Conservation (phyloP, 2,113 vertebrate genomes). For the Piprites chloris region DNA sequence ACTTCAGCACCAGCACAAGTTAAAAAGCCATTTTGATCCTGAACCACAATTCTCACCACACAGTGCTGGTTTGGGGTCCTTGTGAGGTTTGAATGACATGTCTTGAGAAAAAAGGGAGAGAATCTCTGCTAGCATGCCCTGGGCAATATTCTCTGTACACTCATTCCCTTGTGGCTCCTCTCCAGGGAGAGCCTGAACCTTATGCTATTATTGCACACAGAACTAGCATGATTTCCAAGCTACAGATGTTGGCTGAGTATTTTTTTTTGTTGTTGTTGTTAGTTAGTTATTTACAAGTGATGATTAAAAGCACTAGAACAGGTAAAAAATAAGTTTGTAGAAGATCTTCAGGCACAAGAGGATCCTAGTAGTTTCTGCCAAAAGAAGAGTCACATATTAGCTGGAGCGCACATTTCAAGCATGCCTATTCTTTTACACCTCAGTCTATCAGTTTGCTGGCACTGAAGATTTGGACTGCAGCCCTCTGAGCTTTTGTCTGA, state of each 20-base stretch:
- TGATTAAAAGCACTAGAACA: not conserved
- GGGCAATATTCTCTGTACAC: not conserved
- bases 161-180: not conserved
- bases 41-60: rapidly evolving
- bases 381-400: not conserved
- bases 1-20: not conserved
- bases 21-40: not conserved
- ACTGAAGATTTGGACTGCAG: not conserved
- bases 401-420: not conserved
- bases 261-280: not conserved
- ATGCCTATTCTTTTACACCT: not conserved
- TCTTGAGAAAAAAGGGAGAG: not conserved
- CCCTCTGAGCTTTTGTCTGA: not conserved
- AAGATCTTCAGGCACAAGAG: not conserved
- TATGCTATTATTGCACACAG: not conserved
- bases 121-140: not conserved
- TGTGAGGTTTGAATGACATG: not conserved
- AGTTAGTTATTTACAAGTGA: not conserved
- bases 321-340: not conserved
- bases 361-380: not conserved
- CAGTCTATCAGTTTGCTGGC: not conserved
- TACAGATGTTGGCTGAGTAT: not conserved
- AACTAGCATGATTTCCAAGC: not conserved
- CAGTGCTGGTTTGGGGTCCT: not conserved
- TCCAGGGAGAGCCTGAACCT: not conserved